Conservation (phyloP, 2,113 vertebrate genomes). For the Columba livia region DNA sequence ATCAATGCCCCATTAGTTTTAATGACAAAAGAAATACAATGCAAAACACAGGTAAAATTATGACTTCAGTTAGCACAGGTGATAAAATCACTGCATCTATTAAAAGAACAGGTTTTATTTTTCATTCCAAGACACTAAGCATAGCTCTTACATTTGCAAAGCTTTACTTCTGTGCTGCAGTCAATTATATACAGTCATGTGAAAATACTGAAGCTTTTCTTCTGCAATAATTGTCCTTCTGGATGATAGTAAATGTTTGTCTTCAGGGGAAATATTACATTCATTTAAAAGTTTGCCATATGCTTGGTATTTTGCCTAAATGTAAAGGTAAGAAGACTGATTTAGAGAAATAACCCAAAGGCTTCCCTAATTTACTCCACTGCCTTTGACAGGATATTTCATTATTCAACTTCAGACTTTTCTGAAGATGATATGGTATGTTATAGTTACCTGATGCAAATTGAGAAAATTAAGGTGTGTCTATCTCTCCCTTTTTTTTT, state of each 20-base stretch:
- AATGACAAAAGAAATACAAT: not conserved
- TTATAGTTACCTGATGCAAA: not conserved
- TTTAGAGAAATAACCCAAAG: not conserved
- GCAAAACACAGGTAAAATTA: slow-evolving; percentile 31
- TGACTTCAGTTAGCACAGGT: slow-evolving; percentile 8
- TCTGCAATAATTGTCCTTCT: slow-evolving; percentile 5
- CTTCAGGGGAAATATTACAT: not conserved
- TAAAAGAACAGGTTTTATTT: slow-evolving; percentile 3
- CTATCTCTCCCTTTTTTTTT: too few relatives aligned
- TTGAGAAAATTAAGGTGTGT: not conserved
- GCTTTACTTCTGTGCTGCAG: slow-evolving; percentile 40
- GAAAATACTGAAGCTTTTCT: slow-evolving; percentile 27
- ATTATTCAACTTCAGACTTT: not conserved
- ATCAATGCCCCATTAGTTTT: not conserved
- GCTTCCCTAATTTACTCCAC: not conserved
- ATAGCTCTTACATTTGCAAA: slow-evolving; percentile 4
- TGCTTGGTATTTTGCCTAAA: not conserved
- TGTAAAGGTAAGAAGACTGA: not conserved
- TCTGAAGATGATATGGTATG: not conserved
- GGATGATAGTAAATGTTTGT: not conserved
- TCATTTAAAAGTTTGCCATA: slow-evolving; percentile 28
- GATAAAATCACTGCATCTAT: slow-evolving; percentile 43
- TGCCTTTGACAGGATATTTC: not conserved
- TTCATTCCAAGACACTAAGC: not conserved
- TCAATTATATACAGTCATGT: slow-evolving; percentile 31